phyloP scores from a whole-genome alignment of 30 jellyfish, hydroid and myxozoan genomes.

The Chrysaora quinquecirrha region DNA sequence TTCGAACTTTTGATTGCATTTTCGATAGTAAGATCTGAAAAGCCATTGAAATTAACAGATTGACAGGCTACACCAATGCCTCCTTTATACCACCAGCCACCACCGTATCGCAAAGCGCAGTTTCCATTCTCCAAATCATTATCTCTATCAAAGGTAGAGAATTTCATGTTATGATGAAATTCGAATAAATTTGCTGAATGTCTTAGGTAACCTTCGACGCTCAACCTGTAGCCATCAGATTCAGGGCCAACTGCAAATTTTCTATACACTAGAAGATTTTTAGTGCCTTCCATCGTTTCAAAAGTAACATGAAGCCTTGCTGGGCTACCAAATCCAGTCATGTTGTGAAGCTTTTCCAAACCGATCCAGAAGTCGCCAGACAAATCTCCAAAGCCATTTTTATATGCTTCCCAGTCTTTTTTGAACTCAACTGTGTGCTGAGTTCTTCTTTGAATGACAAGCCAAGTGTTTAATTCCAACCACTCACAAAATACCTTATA shows the following conservation, averaged over 20 bases:
- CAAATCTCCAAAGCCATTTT: slow-evolving; percentile 23
- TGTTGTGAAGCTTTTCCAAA: slow-evolving; percentile 5
- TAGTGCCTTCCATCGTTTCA: background rate
- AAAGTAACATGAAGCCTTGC: background rate
- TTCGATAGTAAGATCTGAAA: too few species aligned
- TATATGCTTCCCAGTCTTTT: slow-evolving; percentile 5
- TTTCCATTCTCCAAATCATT: background rate
- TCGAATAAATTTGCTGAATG: background rate
- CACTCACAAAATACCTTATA: background rate
- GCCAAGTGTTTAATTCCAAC: background rate
- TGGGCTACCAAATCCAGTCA: background rate
- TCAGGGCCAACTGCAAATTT: background rate
- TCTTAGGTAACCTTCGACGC: background rate
- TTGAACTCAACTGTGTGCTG: background rate
- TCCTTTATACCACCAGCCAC: slow-evolving; percentile 46
- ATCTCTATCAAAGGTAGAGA: slow-evolving; percentile 35
- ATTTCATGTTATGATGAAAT: slow-evolving; percentile 10
- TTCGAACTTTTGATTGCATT: too few species aligned
- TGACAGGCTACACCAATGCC: too few species aligned
- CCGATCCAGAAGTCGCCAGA: slow-evolving; percentile 27
- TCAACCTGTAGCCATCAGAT: slow-evolving; percentile 7
- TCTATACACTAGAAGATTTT: background rate
- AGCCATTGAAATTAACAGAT: too few species aligned
- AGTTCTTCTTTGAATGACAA: slow-evolving; percentile 14
- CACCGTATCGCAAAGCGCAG: slow-evolving; percentile 1